Conservation (phyloP, 2,888 invertebrate species). For the Junonia oenone region DNA sequence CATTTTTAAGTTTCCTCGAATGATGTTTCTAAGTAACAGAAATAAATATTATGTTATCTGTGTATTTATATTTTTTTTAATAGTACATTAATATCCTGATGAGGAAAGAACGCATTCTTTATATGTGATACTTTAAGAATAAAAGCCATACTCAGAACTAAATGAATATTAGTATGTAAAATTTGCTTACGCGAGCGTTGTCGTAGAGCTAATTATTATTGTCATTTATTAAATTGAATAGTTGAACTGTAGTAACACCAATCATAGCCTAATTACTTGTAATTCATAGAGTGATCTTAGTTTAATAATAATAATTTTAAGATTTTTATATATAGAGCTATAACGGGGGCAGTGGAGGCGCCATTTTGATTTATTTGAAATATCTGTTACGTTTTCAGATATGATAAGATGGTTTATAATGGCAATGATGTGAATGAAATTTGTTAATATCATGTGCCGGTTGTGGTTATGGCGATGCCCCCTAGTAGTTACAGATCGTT, state of each 20-base stretch:
- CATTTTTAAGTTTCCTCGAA: neutral
- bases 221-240: slow-evolving; percentile 49
- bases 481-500: slow-evolving; percentile 51
- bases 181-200: slow-evolving; percentile 55
- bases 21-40: neutral
- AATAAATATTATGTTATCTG: neutral
- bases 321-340: slow-evolving; percentile 59
- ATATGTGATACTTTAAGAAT: slow-evolving; percentile 48
- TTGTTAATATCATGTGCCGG: slow-evolving; percentile 1
- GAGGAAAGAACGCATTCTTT: slow-evolving; percentile 28
- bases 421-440: slow-evolving; percentile 9
- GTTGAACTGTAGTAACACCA: slow-evolving; percentile 73
- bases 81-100: slow-evolving; percentile 13
- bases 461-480: slow-evolving; percentile 23
- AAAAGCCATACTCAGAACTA: slow-evolving; percentile 48
- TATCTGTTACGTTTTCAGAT: neutral
- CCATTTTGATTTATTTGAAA: slow-evolving; percentile 19
- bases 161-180: slow-evolving; percentile 43
- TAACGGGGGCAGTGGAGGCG: slow-evolving; percentile 38
- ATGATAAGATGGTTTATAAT: neutral
- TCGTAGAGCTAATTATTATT: slow-evolving; percentile 40
- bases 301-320: slow-evolving; percentile 54
- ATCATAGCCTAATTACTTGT: slow-evolving; percentile 72
- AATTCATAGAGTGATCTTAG: slow-evolving; percentile 70
- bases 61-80: neutral